Base-by-base conservation (phyloP, 2,797 vertebrate species). In the Acrocephalus scirpaceus region DNA sequence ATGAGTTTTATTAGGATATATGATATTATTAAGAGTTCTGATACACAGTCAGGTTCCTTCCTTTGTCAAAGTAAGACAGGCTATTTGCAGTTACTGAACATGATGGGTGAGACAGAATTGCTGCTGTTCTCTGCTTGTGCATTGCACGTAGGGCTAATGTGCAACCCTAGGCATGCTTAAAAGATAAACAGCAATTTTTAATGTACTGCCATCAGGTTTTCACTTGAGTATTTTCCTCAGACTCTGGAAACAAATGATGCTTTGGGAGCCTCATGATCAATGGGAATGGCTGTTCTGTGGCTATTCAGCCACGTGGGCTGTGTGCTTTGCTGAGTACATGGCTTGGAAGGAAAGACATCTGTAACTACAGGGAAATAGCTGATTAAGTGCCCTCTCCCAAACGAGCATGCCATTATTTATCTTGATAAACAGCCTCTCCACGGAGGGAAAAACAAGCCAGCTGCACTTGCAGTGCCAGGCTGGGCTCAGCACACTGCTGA, bases 341-440 rank as follows among this genome's bases (percentile, higher is more conserved):
- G 74, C 92, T 97, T 93, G 96, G 78, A 88, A 88, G 78, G 79
- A 81, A 86, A 94, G 91, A 51, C 78, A 93, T 91, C 79, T 90
- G 67, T 90, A 95, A 88, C 89, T 91, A 88, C 45, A 13, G 71
- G 92, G 75, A 82, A 96, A 95, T 34, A 75, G 82, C 73, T 91
- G 91, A 96, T 93, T 60, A 86, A 94, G 83, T 89, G 83, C 23
- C 75, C 85, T 89, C 81, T 91, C 76, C 83, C 75, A 75, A 90
- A 88, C 45, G 60, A 93, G 44, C 64, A 42, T 26, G 40, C 34
- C 77, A 78, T 93, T 95, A 86, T 91, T 97, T 92, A 83, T 80
- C 95, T 94, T 91, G 87, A 95, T 78, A 71, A 95, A 92, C 88
- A 91, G 65, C 66, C 66, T 84, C 60, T 90, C 79, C 66, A 70